These are phyloP conservation scores for Paramisgurnus dabryanus DNA, from an alignment of 2,113 vertebrate genomes.

Conservation along the genomic window DNA sequence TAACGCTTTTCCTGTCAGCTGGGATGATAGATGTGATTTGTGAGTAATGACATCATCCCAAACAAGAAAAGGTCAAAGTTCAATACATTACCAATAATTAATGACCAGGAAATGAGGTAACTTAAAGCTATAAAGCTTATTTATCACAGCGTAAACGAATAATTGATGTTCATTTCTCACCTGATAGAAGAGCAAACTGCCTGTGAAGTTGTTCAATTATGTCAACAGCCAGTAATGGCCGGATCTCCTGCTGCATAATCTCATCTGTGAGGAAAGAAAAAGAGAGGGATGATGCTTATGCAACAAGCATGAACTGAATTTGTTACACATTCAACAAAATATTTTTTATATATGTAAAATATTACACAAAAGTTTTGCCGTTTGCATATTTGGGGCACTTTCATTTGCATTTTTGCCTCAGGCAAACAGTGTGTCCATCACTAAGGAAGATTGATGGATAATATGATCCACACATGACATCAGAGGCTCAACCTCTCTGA, in stretches of 20 bases:
- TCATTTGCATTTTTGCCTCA: too few species aligned
- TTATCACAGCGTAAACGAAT: neutral
- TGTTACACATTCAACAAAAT: too few species aligned
- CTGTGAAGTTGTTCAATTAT: slow-evolving; percentile 95
- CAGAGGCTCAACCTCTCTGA: neutral
- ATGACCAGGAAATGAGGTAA: neutral
- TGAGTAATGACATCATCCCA: slow-evolving; percentile 35
- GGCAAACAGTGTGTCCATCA: neutral
- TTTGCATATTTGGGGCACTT: too few species aligned
- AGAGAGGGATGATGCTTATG: neutral
- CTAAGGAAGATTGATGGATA: neutral
- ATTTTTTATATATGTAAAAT: too few species aligned
- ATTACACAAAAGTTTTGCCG: too few species aligned
- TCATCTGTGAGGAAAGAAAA: slow-evolving; percentile 79
- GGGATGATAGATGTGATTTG: slow-evolving; percentile 16
- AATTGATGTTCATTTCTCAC: slow-evolving; percentile 70
- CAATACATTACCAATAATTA: neutral
- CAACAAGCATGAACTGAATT: neutral
- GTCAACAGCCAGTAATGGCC: slow-evolving; percentile 89
- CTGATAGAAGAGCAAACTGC: slow-evolving; percentile 92
- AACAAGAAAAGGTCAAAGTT: neutral
- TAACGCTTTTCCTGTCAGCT: neutral
- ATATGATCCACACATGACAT: neutral
- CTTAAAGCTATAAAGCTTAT: neutral
- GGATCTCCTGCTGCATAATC: slow-evolving; percentile 97